Evolutionary conservation across 2,888 invertebrate species (phyloP), one percentile per base, ranked within the genome.

Genomic region (Balanococcus diminutus): DNA sequence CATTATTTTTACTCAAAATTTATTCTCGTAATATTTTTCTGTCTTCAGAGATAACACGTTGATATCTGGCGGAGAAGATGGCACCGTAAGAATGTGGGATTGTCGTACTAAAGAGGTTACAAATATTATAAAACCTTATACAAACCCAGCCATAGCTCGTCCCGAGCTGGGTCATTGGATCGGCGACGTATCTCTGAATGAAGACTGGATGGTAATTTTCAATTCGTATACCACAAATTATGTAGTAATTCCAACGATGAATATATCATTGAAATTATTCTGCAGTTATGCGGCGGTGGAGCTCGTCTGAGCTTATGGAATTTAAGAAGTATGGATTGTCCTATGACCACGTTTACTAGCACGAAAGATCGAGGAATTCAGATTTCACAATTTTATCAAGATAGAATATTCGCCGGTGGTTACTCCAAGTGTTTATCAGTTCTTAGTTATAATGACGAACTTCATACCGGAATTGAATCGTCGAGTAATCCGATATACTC

Each of bases 301-400:
- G 96, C 97, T 0, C 93, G 94, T 86, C 90, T 96, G n/a, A 93
- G 96, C 0, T 91, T 97, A n/a, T 97, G 96, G 95, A 96, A 97
- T 89, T 91, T 95, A 86, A 92, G 96, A 5, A 95, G 96, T 0
- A 91, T 96, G 89, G 94, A 95, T 88, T 83, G 86, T 82, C 93
- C 94, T 5, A 94, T 94, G 0, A 94, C 95, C 0, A 91, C 94
- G 0, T 96, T 96, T 89, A 88, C 89, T 39, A 93, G 94, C 36
- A 92, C 95, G 22, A 93, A 94, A 0, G 95, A 95, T 88, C 92
- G 92, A 86, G 95, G 94, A 0, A 94, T 96, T 87, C 95, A 96
- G 89, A 93, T 95, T 0, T 93, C 94, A 0, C 92, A 93, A 88
- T 94, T 96, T 89, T 92, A 93, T 87, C 95, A 95, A 42, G 96